phyloP scores from a whole-genome alignment of 30 jellyfish, hydroid and myxozoan genomes.

The Aurelia sp. region DNA sequence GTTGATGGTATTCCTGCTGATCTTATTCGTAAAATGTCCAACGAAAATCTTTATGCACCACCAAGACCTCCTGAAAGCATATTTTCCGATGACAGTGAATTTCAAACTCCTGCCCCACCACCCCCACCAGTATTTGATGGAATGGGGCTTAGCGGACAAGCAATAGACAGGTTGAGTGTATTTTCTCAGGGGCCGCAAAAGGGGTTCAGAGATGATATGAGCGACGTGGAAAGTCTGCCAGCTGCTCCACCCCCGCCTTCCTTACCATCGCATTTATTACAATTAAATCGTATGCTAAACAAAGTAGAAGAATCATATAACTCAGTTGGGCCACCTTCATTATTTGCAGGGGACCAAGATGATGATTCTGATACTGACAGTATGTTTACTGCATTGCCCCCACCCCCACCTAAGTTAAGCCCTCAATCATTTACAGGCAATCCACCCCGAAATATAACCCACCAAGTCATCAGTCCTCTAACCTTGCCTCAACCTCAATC shows the following conservation, averaged over 20 bases:
- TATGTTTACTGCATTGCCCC: constrained; percentile 89
- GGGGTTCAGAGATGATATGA: constrained; percentile 55
- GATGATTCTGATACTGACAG: constrained; percentile 89
- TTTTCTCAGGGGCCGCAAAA: neutral
- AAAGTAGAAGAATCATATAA: neutral
- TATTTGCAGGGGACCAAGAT: constrained; percentile 11
- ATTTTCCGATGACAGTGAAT: constrained; percentile 68
- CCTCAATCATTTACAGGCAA: neutral
- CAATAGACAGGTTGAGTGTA: neutral
- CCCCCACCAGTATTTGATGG: constrained; percentile 61
- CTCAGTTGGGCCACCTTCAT: constrained; percentile 37
- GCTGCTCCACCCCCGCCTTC: constrained; percentile 95
- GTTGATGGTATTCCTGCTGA: constrained; percentile 28
- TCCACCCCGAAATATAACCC: neutral
- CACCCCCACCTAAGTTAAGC: constrained; percentile 92
- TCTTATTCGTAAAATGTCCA: neutral
- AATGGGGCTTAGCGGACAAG: neutral
- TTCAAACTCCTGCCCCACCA: constrained; percentile 65
- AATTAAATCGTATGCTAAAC: constrained; percentile 10
- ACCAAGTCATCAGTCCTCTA: neutral
- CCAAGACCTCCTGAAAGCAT: constrained; percentile 52
- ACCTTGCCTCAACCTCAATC: neutral
- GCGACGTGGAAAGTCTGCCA: constrained; percentile 92
- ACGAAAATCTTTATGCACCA: neutral
- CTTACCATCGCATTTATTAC: constrained; percentile 19